phyloP scores from a whole-genome alignment of 2,797 vertebrate species.

The Danio jaintianensis region DNA sequence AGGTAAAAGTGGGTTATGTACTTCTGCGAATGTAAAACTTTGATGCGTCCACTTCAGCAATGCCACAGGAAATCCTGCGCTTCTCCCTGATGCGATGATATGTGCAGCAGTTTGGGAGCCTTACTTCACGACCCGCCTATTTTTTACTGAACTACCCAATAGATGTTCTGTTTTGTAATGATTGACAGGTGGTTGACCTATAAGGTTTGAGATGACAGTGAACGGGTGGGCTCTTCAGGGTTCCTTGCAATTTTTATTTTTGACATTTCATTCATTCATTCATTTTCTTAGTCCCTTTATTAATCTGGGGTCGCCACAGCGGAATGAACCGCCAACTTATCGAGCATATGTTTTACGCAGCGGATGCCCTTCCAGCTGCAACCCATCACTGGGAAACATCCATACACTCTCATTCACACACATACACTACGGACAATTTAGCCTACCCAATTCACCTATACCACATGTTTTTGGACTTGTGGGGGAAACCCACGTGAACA shows the following conservation, averaged over 20 bases:
- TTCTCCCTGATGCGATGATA: conserved; percentile 20
- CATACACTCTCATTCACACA: no score
- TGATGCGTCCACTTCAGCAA: conserved; percentile 49
- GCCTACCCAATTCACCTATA: no score
- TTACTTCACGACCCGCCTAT: not conserved
- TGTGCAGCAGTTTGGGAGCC: conserved; percentile 40
- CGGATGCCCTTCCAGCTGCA: no score
- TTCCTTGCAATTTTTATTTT: not conserved
- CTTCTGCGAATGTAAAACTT: conserved; percentile 39
- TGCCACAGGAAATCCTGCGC: conserved; percentile 58
- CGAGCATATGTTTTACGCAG: no score
- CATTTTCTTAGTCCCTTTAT: no score
- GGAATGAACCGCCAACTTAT: no score
- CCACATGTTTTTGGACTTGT: no score
- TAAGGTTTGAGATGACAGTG: not conserved
- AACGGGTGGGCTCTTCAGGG: conserved; percentile 21
- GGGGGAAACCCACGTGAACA: no score
- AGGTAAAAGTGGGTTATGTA: conserved; percentile 28
- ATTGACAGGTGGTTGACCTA: conserved; percentile 41
- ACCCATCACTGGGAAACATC: no score
- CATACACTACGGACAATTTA: no score
- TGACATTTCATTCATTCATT: no score
- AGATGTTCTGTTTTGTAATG: not conserved
- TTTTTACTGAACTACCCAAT: conserved; percentile 43
- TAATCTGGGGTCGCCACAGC: no score